Conservation (phyloP, 2,113 vertebrate species). For the Stomatorhinus ivindoensis region DNA sequence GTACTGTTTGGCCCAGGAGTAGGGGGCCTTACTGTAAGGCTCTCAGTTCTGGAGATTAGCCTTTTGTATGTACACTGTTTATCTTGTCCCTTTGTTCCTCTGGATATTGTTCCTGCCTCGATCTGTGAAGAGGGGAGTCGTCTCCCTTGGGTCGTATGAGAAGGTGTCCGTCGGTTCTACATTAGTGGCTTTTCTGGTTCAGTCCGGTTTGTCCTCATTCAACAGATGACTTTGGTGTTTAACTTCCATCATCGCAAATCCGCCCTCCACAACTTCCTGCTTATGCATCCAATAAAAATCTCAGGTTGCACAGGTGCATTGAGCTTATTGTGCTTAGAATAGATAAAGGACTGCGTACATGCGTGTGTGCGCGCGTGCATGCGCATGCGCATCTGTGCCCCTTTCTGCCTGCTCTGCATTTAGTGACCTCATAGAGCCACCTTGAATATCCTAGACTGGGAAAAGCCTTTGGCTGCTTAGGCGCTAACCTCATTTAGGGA, state of each 20-base stretch:
- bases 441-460: neutral
- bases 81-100: neutral
- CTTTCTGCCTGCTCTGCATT: neutral
- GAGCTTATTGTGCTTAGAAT: neutral
- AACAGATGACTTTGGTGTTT: constrained; percentile 15
- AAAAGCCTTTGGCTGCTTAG: neutral
- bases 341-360: neutral
- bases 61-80: neutral
- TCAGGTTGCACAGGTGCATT: neutral
- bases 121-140: neutral
- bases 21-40: neutral
- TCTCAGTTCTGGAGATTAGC: neutral
- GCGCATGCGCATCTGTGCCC: neutral
- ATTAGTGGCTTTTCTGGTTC: neutral
- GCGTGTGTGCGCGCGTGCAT: neutral
- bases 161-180: too few relatives aligned
- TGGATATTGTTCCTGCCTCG: neutral
- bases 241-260: neutral
- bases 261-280: neutral
- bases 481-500: neutral
- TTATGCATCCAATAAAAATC: neutral
- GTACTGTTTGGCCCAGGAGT: neutral
- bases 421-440: neutral
- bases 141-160: neutral
- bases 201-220: neutral